Conservation (phyloP, 2,797 vertebrate genomes). For the Merluccius polli region DNA sequence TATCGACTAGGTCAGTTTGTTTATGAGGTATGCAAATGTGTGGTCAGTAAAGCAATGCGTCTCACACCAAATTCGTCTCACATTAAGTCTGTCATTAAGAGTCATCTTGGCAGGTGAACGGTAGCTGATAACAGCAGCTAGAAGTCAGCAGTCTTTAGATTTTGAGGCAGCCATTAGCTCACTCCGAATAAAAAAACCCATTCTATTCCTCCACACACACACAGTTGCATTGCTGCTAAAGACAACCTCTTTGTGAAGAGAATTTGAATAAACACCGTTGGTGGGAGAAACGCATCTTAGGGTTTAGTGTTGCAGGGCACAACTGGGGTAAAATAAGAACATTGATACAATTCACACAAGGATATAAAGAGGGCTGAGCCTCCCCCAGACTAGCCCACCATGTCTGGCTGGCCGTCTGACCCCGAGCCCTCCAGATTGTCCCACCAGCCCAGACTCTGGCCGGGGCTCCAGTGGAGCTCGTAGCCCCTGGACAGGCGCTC, state of each 20-base stretch:
- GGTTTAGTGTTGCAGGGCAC: neutral
- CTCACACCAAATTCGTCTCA: too few species aligned
- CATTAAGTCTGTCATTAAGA: too few species aligned
- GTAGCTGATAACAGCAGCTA: too few species aligned
- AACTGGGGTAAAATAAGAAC: neutral
- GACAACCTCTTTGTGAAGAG: neutral
- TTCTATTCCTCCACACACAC: too few species aligned
- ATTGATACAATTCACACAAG: neutral
- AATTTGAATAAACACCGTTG: neutral
- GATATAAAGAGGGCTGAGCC: neutral
- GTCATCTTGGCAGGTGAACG: too few species aligned
- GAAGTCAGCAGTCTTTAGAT: too few species aligned
- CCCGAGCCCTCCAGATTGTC: conserved; percentile 22
- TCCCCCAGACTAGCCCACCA: neutral
- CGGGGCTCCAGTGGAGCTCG: conserved; percentile 62
- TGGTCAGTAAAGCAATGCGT: too few species aligned
- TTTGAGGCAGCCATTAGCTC: too few species aligned
- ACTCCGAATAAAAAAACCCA: too few species aligned
- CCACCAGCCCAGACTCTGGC: neutral
- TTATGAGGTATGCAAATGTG: too few species aligned
- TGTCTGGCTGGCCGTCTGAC: neutral
- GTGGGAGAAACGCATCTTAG: neutral
- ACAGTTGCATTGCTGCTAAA: neutral
- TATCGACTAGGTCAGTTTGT: too few species aligned
- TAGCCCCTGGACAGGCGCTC: conserved; percentile 74